Base-by-base conservation (phyloP, 2,113 vertebrate genomes). In the Triplophysa tibetana region DNA sequence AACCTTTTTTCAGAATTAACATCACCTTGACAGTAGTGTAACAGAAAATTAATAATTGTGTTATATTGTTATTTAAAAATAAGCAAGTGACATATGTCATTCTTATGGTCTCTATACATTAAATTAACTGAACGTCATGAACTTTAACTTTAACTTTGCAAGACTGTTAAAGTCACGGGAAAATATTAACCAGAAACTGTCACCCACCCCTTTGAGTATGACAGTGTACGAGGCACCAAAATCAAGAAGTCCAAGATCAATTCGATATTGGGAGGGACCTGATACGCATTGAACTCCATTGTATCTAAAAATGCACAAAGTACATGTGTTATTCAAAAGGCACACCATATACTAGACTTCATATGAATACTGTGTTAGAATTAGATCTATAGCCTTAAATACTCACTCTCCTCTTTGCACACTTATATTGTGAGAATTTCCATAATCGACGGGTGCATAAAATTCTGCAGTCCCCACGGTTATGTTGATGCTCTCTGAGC, bases 231-330 rank as follows among this genome's bases (percentile, higher is more conserved):
- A 89, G 0, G 93, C 94, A 11, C 95, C 97, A 1, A 96, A 96
- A 86, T 98, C 94, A 65, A 98, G 91, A 58, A 97, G 90, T 43
- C 95, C 96, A 21, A 98, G 87, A 80, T 95, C 76, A 29, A 98
- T 65, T 7, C 65, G 58, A 83, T 93, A 93, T 0, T 81, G 29
- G 16, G 67, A 77, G 21, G 33, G 82, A 70, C 78, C 78, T 12
- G 61, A 84, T 72, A 50, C 77, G 86, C 94, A 96, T 10, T 45
- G 82, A 48, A 92, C 93, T 3, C 60, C 19, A 45, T 80, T 63
- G 91, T 90, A 93, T 68, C 93, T 94, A 68, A 23, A 63, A 64
- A 75, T 11, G 41, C 2, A 38, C 33, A 8, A 66, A 16, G 38
- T 33, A 16, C 2, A n/a, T 11, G 54, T 58, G 19, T 19, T 2